Evolutionary conservation across 2,797 vertebrate species (phyloP).

Genomic region (Picus viridis): DNA sequence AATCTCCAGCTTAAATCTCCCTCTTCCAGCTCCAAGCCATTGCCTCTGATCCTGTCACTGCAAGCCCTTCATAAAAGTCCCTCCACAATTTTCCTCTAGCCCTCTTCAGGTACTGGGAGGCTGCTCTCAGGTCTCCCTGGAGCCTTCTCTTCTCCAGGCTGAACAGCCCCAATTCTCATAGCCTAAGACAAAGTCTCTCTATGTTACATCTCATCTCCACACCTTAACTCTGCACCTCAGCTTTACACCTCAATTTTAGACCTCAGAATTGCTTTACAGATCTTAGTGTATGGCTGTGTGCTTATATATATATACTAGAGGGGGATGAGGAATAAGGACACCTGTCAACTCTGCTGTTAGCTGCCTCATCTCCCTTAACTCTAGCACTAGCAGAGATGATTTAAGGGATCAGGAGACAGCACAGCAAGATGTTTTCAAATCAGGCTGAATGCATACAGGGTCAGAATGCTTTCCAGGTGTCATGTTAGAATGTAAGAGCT

Average conservation of each 20-base stretch:
- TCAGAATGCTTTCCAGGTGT: slow-evolving; percentile 54
- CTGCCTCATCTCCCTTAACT: slow-evolving; percentile 28
- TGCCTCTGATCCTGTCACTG: too few species aligned
- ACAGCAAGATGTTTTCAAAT: slow-evolving; percentile 36
- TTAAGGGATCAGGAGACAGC: slow-evolving; percentile 54
- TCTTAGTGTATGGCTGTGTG: background rate
- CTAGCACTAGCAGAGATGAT: slow-evolving; percentile 48
- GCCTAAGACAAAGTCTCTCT: background rate
- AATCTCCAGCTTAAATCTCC: too few species aligned
- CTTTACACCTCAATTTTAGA: background rate
- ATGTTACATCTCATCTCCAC: too few species aligned
- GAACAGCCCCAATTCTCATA: too few species aligned
- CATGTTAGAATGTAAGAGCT: background rate
- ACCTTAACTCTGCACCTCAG: background rate
- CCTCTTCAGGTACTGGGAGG: too few species aligned
- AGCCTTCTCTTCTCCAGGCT: too few species aligned
- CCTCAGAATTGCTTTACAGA: background rate
- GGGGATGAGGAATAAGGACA: slow-evolving; percentile 48
- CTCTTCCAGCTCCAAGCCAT: too few species aligned
- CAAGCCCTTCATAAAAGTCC: too few species aligned
- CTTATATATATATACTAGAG: slow-evolving; percentile 51
- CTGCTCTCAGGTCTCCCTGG: too few species aligned
- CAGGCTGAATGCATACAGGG: slow-evolving; percentile 28
- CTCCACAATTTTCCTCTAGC: too few species aligned
- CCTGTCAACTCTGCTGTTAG: slow-evolving; percentile 34